Percentiles rank a stretch among this genome's conserved stretches.
phyloP scores from a whole-genome alignment of 2,888 invertebrate genomes.

The Carabus problematicus region DNA sequence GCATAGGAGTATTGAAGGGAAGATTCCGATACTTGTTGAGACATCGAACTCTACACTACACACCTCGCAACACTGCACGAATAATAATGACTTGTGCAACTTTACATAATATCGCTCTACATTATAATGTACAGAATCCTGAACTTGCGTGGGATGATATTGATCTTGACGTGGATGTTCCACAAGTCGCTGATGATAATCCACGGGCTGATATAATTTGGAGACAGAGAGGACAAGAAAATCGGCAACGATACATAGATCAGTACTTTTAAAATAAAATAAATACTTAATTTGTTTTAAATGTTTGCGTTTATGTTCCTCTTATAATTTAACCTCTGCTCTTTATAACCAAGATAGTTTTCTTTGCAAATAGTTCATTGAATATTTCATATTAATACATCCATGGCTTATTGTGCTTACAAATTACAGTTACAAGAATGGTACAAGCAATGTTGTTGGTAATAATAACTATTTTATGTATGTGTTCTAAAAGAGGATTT shows the following conservation, averaged over 20 bases:
- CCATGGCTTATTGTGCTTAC: too few relatives aligned
- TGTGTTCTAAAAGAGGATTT: too few relatives aligned
- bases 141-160: neutral
- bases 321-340: too few relatives aligned
- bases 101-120: conserved; percentile 2
- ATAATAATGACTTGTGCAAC: conserved; percentile 4
- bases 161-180: neutral
- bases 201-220: neutral
- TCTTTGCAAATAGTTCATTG: too few relatives aligned
- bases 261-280: neutral
- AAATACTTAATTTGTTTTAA: too few relatives aligned
- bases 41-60: conserved; percentile 39
- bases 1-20: conserved; percentile 23
- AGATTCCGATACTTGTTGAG: conserved; percentile 35
- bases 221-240: neutral
- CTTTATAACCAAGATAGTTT: too few relatives aligned
- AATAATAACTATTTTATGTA: too few relatives aligned
- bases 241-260: neutral
- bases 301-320: too few relatives aligned
- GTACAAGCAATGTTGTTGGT: too few relatives aligned
- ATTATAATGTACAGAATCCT: neutral
- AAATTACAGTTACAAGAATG: too few relatives aligned
- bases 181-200: neutral
- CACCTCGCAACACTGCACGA: conserved; percentile 2
- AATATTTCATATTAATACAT: too few relatives aligned